Evolutionary conservation across 2,797 vertebrate genomes (phyloP).

Genomic region (Gobio occitaniae): DNA sequence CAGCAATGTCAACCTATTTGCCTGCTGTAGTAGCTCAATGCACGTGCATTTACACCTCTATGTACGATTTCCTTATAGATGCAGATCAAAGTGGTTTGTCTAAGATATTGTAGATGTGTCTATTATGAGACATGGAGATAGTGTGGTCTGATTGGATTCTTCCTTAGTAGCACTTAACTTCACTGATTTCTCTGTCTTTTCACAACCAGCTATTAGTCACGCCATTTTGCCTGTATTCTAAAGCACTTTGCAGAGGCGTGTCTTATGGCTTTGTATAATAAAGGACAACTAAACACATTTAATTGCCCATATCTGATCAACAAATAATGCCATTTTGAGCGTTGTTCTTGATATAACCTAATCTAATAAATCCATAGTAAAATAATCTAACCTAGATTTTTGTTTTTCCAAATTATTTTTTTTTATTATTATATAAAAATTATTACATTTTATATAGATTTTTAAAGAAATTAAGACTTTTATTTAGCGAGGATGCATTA

Average conservation of each 20-base stretch:
- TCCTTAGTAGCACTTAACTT: constrained; percentile 26
- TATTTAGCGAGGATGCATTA: no score
- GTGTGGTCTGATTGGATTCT: constrained; percentile 39
- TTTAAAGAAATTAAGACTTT: neutral
- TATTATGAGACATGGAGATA: constrained; percentile 43
- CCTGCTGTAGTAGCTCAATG: neutral
- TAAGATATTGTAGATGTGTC: constrained; percentile 20
- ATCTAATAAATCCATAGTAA: neutral
- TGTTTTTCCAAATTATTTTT: neutral
- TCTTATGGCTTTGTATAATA: neutral
- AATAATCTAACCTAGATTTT: neutral
- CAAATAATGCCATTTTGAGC: neutral
- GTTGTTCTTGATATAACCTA: neutral
- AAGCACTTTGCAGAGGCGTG: neutral
- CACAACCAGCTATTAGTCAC: constrained; percentile 60
- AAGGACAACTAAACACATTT: neutral
- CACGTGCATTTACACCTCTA: neutral
- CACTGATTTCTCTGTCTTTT: constrained; percentile 36
- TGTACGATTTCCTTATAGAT: neutral
- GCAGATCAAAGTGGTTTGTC: constrained; percentile 5
- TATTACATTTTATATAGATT: neutral
- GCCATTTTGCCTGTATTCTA: constrained; percentile 56
- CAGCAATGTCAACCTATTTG: constrained; percentile 56
- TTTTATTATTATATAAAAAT: no score
- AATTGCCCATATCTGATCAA: neutral